Evolutionary conservation across 1,140 invertebrate species (phyloP).

Genomic region (Drosophila virilis): DNA sequence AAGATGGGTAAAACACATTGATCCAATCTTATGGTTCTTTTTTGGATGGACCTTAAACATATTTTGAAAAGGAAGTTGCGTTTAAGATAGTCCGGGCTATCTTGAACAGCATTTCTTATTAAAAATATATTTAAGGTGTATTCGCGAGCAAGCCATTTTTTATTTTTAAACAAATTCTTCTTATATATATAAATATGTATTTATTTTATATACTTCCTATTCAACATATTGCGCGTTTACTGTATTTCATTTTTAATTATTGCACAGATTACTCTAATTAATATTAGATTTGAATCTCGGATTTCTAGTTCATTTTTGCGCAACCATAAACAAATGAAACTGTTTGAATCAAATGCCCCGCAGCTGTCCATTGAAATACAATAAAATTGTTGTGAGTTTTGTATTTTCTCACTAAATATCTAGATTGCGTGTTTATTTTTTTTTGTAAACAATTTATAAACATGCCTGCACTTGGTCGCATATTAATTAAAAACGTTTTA

Average conservation of each 20-base stretch:
- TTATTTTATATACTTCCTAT: neutral
- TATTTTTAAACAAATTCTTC: too few species aligned
- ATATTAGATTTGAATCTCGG: slow-evolving; percentile 34
- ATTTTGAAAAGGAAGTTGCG: too few species aligned
- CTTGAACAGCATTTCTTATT: too few species aligned
- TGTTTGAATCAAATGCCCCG: slow-evolving; percentile 30
- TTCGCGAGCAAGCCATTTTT: too few species aligned
- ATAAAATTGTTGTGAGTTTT: slow-evolving; percentile 42
- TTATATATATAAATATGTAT: neutral
- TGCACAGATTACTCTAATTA: slow-evolving; percentile 50
- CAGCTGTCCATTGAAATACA: slow-evolving; percentile 28
- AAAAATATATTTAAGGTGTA: too few species aligned
- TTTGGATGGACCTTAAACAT: too few species aligned
- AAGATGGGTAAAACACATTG: too few species aligned
- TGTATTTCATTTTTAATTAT: slow-evolving; percentile 51
- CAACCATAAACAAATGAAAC: slow-evolving; percentile 38
- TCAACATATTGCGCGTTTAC: neutral
- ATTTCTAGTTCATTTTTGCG: slow-evolving; percentile 53
- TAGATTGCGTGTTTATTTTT: slow-evolving; percentile 16
- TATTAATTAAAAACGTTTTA: slow-evolving; percentile 51
- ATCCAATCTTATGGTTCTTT: too few species aligned
- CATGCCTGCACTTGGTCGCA: slow-evolving; percentile 7
- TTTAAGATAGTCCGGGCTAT: too few species aligned
- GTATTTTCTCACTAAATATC: slow-evolving; percentile 34
- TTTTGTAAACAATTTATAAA: slow-evolving; percentile 2